Base-by-base conservation (phyloP, 2,113 vertebrate genomes). In the Muntiacus reevesi region DNA sequence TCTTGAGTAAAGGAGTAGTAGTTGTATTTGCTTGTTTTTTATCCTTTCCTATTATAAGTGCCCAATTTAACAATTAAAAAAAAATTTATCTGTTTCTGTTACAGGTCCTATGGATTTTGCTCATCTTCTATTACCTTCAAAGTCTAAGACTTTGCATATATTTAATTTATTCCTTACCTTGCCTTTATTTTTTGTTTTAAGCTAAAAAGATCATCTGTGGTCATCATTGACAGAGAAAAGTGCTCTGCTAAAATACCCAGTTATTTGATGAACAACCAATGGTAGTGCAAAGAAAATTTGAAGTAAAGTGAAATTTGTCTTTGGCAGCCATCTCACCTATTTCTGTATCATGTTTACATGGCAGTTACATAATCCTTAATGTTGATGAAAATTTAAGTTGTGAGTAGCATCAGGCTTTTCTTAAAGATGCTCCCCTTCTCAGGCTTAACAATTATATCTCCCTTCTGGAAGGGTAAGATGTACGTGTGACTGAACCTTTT, bases 101-200 rank as follows among this genome's bases (percentile, higher is more conserved):
- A n/a, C 3, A 88, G 71, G 13, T 95, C 40, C 74, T 81, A 28
- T 40, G 67, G 43, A 64, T 95, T 96, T 92, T 92, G 52, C 47
- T 81, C 14, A 45, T 90, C 57, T 96, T 87, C 30, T 94, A 3
- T 92, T 95, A 27, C 6, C 62, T 86, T 92, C 54, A 89, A 14
- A 95, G n/a, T 81, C 47, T 9, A n/a, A 85, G 23, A 89, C 43
- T 82, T 95, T 55, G 43, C 25, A 21, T 90, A 60, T 82, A 60
- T 91, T 96, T 59, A 78, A 64, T 94, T 96, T 96, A 67, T 94
- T 97, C 45, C 12, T 95, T 94, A 71, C 7, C 14, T 89, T 79
- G 79, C 59, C 30, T 85, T 94, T 59, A 40, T 54, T 55, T 94
- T 96, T 50, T 47, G 2, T 95, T 93, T 78, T 19, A 88, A 88